phyloP scores from a whole-genome alignment of 2,113 vertebrate species.

The Zapornia atra region DNA sequence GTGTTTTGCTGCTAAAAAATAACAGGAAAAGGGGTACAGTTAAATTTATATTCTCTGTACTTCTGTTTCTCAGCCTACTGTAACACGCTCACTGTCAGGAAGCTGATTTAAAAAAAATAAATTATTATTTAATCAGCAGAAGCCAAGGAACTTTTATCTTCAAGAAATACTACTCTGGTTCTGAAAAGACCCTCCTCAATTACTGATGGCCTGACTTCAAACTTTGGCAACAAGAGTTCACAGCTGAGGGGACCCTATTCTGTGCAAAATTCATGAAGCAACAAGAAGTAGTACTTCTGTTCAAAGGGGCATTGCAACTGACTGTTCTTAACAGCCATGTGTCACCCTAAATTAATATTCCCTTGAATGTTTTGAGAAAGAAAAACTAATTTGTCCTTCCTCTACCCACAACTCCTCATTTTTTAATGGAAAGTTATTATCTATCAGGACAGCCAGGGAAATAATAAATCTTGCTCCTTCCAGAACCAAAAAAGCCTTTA shows the following conservation, averaged over 20 bases:
- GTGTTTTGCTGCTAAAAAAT: neutral
- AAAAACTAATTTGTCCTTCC: neutral
- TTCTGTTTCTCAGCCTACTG: neutral
- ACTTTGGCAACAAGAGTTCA: neutral
- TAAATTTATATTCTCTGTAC: neutral
- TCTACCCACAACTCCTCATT: neutral
- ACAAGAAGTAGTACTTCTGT: neutral
- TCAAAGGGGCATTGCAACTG: neutral
- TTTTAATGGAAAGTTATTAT: neutral
- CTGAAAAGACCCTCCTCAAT: neutral
- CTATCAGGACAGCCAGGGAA: neutral
- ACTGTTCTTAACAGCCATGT: fast-evolving
- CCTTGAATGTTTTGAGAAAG: neutral
- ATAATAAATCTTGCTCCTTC: neutral
- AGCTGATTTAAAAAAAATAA: neutral
- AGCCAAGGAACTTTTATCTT: neutral
- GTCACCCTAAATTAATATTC: neutral
- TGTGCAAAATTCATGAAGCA: neutral
- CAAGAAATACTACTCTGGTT: neutral
- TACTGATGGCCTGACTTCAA: neutral
- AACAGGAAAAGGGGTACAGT: neutral
- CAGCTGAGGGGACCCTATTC: neutral
- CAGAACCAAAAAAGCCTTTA: neutral
- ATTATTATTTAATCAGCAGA: neutral
- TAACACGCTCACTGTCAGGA: neutral